Evolutionary conservation across 2,113 vertebrate species (phyloP).

Genomic region (Hepsetus odoe): DNA sequence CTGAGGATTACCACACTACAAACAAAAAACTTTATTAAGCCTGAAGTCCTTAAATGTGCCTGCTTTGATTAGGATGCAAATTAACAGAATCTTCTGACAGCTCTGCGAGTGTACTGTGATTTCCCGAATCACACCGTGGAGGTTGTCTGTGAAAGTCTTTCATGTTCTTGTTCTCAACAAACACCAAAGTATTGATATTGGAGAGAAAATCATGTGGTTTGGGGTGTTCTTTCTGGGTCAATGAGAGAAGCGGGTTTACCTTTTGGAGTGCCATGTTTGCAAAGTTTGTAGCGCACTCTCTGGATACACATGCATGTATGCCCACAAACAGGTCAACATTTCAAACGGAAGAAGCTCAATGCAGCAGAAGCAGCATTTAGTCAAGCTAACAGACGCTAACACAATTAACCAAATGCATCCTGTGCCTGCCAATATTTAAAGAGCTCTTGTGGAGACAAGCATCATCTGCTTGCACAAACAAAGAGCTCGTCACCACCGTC

Average conservation of each 20-base stretch:
- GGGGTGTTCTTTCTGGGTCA: background rate
- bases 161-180: background rate
- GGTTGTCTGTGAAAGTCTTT: background rate
- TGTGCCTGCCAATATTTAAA: conserved; percentile 44
- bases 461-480: conserved; percentile 24
- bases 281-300: background rate
- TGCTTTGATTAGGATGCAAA: conserved; percentile 17
- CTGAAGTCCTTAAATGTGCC: conserved; percentile 12
- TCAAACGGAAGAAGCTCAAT: background rate
- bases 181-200: background rate
- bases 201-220: background rate
- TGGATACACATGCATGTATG: background rate
- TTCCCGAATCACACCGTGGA: background rate
- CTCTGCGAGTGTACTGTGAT: background rate
- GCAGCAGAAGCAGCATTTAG: background rate
- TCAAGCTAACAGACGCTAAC: conserved; percentile 28
- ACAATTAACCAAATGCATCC: conserved; percentile 32
- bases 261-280: background rate
- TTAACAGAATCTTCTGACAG: background rate
- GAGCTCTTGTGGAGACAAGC: conserved; percentile 28
- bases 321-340: background rate
- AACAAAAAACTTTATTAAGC: conserved; percentile 33
- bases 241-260: background rate
- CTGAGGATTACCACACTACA: conserved; percentile 15
- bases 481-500: background rate